Base-by-base conservation (phyloP, 2,113 vertebrate species). In the Anhinga anhinga region DNA sequence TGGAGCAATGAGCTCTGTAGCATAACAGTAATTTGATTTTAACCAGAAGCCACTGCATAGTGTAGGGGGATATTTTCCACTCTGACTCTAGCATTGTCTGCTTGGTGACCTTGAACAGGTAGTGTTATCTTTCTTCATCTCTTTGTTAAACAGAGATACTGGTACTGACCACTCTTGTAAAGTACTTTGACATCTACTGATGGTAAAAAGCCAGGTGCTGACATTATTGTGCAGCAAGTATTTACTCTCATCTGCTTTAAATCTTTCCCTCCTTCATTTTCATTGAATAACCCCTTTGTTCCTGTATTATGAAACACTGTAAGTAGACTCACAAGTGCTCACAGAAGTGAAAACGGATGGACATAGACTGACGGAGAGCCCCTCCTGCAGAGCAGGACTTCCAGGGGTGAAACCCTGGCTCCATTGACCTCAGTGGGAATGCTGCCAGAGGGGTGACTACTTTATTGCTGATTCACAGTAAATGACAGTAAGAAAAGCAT, bases 221-320 rank as follows among this genome's bases (percentile, higher is more conserved):
- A 95, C 89, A 86, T 93, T 67, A 83, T 13, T 59, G 85, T 62
- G 55, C 55, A 40, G 71, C 12, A 10, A 83, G 42, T 58, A 81
- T 97, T 90, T 42, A 38, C 71, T 34, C 42, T 92, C 88, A 94
- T 93, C 92, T 93, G 82, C 93, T 97, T 96, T 86, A 88, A 92
- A 95, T 94, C 90, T 92, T 67, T 61, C 22, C 50, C 65, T 73
- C 79, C 50, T 80, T 90, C 67, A 11, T 93, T 86, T 86, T 47
- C 50, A 30, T 34, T 94, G 78, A 97, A 94, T 94, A 84, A 79
- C 94, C 72, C 56, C 92, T 95, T 90, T 96, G 96, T 94, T 93
- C 79, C 85, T 62, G 45, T 25, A 5, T 92, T 90, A 92, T 77
- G 82, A 94, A 94, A 92, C 86, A 59, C 82, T 53, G 74, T 61